phyloP scores from a whole-genome alignment of 37 sponge, comb jelly and placozoan genomes.

The Chondrilla cf. caribensis region DNA sequence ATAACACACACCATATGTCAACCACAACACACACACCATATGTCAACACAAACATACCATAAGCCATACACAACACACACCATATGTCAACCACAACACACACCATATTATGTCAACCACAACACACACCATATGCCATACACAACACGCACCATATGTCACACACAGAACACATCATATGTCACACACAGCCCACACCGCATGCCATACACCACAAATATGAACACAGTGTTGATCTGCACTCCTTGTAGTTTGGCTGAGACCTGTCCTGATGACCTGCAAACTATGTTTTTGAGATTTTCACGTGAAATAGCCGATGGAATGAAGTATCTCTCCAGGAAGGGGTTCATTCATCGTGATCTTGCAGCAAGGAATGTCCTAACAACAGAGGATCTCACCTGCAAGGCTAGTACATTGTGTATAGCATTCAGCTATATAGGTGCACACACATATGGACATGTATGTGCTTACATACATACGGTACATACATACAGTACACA shows the following conservation, averaged over 20 bases:
- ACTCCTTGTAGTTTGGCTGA: not conserved
- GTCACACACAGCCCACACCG: no score
- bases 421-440: not conserved
- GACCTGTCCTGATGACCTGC: not conserved
- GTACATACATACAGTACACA: no score
- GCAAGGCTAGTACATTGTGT: not conserved
- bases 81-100: no score
- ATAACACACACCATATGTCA: no score
- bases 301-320: slow-evolving; percentile 1
- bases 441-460: no score
- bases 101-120: no score
- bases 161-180: no score
- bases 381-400: not conserved
- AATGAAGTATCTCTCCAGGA: slow-evolving; percentile 20
- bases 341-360: slow-evolving; percentile 18
- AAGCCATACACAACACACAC: no score
- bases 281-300: slow-evolving; percentile 16
- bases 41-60: no score
- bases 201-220: not conserved
- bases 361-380: slow-evolving; percentile 25
- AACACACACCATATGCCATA: not conserved
- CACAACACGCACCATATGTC: no score
- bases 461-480: no score
- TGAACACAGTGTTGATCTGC: not conserved
- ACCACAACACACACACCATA: no score